A percentile compares a stretch with the other conserved stretches of the same genome.
These are phyloP conservation scores for Macrochelys suwanniensis DNA, from an alignment of 2,797 vertebrate species.

Conservation along the genomic window DNA sequence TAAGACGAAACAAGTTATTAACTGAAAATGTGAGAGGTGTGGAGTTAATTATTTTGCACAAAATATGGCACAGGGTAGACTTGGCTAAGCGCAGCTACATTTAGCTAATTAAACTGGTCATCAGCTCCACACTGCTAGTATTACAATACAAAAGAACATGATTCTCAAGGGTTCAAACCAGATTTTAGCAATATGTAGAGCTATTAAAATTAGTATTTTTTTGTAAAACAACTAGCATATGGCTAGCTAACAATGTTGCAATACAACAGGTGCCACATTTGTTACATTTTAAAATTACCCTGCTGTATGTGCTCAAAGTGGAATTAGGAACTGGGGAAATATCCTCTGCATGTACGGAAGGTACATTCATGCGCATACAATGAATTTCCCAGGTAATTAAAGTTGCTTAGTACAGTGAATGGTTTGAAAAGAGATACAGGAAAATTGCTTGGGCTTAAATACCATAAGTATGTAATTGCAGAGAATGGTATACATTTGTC, in stretches of 20 bases:
- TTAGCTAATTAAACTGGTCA: slow-evolving; percentile 69
- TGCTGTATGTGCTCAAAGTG: slow-evolving; percentile 53
- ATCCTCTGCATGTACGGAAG: slow-evolving; percentile 32
- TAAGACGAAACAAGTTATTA: slow-evolving; percentile 70
- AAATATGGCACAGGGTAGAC: slow-evolving; percentile 25
- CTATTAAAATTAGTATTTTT: slow-evolving; percentile 59
- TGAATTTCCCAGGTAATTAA: slow-evolving; percentile 70
- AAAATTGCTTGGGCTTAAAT: slow-evolving; percentile 56
- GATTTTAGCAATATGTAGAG: slow-evolving; percentile 40
- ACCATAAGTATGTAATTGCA: slow-evolving; percentile 15
- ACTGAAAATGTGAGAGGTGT: slow-evolving; percentile 48
- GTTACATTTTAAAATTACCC: slow-evolving; percentile 60
- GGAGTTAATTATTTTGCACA: slow-evolving; percentile 64
- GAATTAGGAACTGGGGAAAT: slow-evolving; percentile 55
- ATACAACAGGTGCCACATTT: slow-evolving; percentile 31
- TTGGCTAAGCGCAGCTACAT: slow-evolving; percentile 24
- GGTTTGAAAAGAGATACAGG: slow-evolving; percentile 51
- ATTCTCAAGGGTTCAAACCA: slow-evolving; percentile 37
- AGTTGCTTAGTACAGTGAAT: slow-evolving; percentile 54
- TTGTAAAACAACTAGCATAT: slow-evolving; percentile 46
- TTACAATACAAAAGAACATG: slow-evolving; percentile 32
- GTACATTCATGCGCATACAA: slow-evolving; percentile 35
- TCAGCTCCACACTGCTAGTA: slow-evolving; percentile 2
- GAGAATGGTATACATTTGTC: slow-evolving; percentile 27
- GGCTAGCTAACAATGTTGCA: slow-evolving; percentile 44